Percentiles rank a stretch among this genome's conserved stretches.
Conservation (phyloP, 2,888 invertebrate genomes). For the Orthosia gothica region DNA sequence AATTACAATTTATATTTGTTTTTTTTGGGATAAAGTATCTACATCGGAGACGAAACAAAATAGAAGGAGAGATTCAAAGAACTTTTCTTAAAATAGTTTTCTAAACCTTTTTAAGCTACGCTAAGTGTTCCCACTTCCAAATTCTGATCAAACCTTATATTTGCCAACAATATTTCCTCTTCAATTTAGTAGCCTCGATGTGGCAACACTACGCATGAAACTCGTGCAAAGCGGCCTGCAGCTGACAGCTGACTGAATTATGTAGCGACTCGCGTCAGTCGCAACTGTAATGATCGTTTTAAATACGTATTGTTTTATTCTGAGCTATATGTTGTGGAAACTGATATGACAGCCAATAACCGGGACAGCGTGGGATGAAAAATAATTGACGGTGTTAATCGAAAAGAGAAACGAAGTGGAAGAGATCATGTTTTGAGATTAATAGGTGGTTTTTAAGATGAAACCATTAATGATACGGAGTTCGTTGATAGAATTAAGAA, state of each 20-base stretch:
- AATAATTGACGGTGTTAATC: conserved; percentile 36
- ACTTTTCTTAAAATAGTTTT: not conserved
- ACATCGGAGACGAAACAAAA: too few relatives aligned
- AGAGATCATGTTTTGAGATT: not conserved
- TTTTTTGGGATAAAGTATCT: too few relatives aligned
- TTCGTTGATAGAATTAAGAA: not conserved
- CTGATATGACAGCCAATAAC: conserved; percentile 60
- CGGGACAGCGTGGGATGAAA: conserved; percentile 15
- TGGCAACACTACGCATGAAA: conserved; percentile 62
- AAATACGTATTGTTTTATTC: conserved; percentile 66
- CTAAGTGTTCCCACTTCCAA: not conserved
- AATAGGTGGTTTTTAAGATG: not conserved
- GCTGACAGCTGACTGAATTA: conserved; percentile 75
- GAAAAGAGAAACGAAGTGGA: not conserved
- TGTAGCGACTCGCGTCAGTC: conserved; percentile 70
- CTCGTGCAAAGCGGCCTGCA: conserved; percentile 65
- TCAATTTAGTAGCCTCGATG: conserved; percentile 50
- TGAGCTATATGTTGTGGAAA: conserved; percentile 42
- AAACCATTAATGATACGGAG: not conserved
- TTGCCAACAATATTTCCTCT: conserved; percentile 47
- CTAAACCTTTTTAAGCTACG: not conserved
- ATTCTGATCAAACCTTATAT: conserved; percentile 10
- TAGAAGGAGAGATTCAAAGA: not conserved
- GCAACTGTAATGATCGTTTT: conserved; percentile 67
- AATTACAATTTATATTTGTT: too few relatives aligned